Evolutionary conservation across 2,888 invertebrate genomes (phyloP).

Genomic region (Mythimna impura): DNA sequence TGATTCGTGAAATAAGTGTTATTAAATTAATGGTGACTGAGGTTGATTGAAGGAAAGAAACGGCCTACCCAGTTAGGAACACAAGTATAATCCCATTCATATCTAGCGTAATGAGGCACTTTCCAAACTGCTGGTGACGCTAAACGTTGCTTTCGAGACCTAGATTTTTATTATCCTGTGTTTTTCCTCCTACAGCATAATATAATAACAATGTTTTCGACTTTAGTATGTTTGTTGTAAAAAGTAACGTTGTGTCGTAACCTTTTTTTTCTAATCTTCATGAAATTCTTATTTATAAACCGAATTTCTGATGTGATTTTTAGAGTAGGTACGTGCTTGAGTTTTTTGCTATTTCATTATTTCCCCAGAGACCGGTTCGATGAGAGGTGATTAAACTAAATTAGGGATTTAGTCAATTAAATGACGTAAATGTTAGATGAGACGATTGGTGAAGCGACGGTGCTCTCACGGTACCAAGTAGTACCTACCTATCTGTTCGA

Average conservation of each 20-base stretch:
- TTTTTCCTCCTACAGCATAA: slow-evolving; percentile 20
- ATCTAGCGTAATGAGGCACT: slow-evolving; percentile 49
- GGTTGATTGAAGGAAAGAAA: background rate
- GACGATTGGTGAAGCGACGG: background rate
- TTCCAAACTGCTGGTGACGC: slow-evolving; percentile 49
- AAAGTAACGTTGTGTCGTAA: slow-evolving; percentile 55
- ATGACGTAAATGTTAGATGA: too few relatives aligned
- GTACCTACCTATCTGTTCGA: background rate
- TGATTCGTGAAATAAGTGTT: background rate
- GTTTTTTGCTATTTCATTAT: slow-evolving; percentile 23
- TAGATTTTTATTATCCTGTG: slow-evolving; percentile 52
- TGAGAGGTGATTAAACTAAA: slow-evolving; percentile 14
- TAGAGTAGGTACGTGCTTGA: slow-evolving; percentile 16
- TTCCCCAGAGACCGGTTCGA: slow-evolving; percentile 13
- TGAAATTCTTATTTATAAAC: slow-evolving; percentile 45
- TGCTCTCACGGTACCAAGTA: background rate
- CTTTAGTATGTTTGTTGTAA: slow-evolving; percentile 53
- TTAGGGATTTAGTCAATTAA: slow-evolving; percentile 23
- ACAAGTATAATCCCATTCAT: slow-evolving; percentile 31
- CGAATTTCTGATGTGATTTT: slow-evolving; percentile 22
- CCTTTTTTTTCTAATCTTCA: slow-evolving; percentile 48
- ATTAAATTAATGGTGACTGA: background rate
- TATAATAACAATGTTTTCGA: slow-evolving; percentile 44
- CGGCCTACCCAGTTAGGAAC: slow-evolving; percentile 6
- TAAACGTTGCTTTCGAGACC: slow-evolving; percentile 48